Conservation (phyloP, 1,140 invertebrate species). For the Atopsyche davidsoni region DNA sequence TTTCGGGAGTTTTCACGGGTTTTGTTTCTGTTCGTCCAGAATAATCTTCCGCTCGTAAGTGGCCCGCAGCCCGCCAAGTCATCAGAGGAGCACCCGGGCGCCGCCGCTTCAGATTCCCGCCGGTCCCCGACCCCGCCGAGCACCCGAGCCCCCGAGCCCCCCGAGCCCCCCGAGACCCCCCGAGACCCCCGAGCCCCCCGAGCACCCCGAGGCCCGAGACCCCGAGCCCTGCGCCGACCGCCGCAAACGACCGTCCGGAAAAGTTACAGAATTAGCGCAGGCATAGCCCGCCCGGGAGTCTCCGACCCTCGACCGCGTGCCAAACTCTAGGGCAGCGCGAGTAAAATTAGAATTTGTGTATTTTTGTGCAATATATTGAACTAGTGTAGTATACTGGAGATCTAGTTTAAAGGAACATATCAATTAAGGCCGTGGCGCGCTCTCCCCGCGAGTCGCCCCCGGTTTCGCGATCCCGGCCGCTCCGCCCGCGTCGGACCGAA, state of each 20-base stretch:
- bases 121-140: no score
- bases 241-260: conserved; percentile 27
- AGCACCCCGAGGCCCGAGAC: background rate
- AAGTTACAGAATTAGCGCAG: conserved; percentile 15
- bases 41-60: conserved; percentile 1
- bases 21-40: background rate
- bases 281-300: background rate
- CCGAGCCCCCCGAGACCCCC: background rate
- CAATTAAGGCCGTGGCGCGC: conserved; percentile 8
- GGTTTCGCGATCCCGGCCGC: no score
- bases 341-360: conserved; percentile 21
- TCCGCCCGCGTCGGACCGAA: no score
- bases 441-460: no score
- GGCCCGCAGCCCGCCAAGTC: no score
- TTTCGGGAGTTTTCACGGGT: no score
- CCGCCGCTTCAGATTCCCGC: conserved; percentile 4
- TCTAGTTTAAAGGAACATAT: conserved; percentile 17
- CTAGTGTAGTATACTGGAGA: background rate
- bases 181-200: conserved; percentile 23
- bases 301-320: no score
- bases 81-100: background rate
- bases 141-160: background rate
- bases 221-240: background rate
- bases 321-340: no score
- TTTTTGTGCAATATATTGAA: conserved; percentile 24